These are phyloP conservation scores for Drosophila monieri DNA, from an alignment of 2,888 invertebrate genomes.

Conservation along the genomic window DNA sequence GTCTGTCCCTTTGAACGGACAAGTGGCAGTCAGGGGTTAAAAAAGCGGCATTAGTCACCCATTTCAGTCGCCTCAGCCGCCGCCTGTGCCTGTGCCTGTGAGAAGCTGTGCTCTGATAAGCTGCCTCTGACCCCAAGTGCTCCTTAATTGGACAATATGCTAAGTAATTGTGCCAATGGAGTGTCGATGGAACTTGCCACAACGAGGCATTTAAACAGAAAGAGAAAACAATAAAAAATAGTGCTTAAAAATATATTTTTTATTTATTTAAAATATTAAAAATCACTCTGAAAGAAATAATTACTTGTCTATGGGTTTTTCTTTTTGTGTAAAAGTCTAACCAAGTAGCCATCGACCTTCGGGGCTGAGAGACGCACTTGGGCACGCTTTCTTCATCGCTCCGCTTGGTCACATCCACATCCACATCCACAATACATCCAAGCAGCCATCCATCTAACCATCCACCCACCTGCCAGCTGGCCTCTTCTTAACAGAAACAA, in stretches of 20 bases:
- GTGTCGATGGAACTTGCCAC: neutral
- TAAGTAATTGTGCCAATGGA: conserved; percentile 68
- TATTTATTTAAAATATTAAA: too few species aligned
- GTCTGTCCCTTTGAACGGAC: conserved; percentile 16
- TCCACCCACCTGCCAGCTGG: conserved; percentile 7
- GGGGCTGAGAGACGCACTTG: conserved; percentile 48
- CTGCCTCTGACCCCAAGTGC: conserved; percentile 39
- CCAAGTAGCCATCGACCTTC: conserved; percentile 67
- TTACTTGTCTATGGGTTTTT: too few species aligned
- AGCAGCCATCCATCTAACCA: conserved; percentile 17
- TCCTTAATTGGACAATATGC: conserved; percentile 70
- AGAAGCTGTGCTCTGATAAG: conserved; percentile 28
- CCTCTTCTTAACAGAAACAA: too few species aligned
- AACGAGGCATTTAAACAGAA: too few species aligned
- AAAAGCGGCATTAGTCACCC: conserved; percentile 20
- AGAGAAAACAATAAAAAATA: too few species aligned
- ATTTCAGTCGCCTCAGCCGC: too few species aligned
- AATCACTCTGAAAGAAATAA: too few species aligned
- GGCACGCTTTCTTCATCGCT: conserved; percentile 77
- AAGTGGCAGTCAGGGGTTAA: conserved; percentile 8
- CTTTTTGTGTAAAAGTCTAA: neutral
- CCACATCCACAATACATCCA: conserved; percentile 21
- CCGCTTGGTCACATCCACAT: conserved; percentile 69
- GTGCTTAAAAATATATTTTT: too few species aligned
- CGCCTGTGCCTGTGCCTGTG: conserved; percentile 2